Conservation (phyloP, 2,113 vertebrate genomes). For the Triplophysa rosa region DNA sequence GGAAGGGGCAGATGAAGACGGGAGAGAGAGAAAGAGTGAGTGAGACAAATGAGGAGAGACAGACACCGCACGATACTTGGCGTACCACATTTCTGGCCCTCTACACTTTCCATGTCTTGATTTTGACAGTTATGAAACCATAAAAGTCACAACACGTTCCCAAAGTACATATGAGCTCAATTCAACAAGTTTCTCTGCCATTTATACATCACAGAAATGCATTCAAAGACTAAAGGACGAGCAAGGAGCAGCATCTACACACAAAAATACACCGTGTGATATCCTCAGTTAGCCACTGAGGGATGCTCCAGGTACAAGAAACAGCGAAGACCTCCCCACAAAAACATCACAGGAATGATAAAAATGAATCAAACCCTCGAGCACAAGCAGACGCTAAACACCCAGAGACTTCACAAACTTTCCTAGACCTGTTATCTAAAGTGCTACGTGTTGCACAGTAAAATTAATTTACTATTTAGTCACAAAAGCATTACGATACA, state of each 20-base stretch:
- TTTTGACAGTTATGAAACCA: background rate
- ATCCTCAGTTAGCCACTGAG: constrained; percentile 41
- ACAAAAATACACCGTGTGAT: constrained; percentile 36
- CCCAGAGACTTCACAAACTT: background rate
- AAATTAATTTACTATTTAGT: background rate
- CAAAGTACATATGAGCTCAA: background rate
- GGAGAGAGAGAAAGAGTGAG: constrained; percentile 55
- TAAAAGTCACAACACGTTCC: background rate
- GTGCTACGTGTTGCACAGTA: background rate
- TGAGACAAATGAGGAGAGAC: constrained; percentile 38
- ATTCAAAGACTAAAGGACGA: background rate
- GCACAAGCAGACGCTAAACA: background rate
- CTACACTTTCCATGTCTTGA: background rate
- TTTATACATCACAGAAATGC: background rate
- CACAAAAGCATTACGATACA: background rate
- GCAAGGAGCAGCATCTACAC: background rate
- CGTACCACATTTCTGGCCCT: background rate
- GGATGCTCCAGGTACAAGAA: constrained; percentile 52
- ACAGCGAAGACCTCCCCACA: constrained; percentile 28
- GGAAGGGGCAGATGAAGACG: constrained; percentile 64
- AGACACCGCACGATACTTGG: constrained; percentile 36
- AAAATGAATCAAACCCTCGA: background rate
- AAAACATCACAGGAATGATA: background rate
- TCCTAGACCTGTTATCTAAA: background rate
- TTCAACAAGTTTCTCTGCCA: background rate